Evolutionary conservation across 2,113 vertebrate species (phyloP), one percentile per base, ranked within the genome.

Genomic region (Psilopsiagon aurifrons): DNA sequence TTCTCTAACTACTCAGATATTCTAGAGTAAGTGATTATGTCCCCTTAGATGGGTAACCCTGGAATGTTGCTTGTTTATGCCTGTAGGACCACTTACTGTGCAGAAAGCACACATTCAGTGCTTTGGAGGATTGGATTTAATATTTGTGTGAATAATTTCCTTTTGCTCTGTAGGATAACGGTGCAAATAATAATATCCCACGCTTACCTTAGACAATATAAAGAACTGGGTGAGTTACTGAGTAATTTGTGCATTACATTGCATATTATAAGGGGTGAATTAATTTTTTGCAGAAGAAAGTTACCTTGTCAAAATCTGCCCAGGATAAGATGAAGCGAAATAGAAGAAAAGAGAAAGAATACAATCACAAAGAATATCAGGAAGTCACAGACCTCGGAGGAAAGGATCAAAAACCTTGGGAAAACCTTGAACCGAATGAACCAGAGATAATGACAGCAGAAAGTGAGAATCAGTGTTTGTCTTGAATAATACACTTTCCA

Each of bases 311-410:
- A 15, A 98, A 98, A 92, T 98, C 98, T 68, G 94, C 98, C 46
- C 97, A 97, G 87, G 98, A 99, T 22, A 99, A 98, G 93, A 97
- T 98, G 96, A 98, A 96, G 68, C 95, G 90, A 90, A 98, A 95
- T 60, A 97, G 90, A 90, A 97, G 95, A 94, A 98, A 99, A 90
- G 98, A 98, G 78, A 97, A 97, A 68, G 96, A 97, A 13, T 60
- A 60, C 8, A 81, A 17, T 73, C 86, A 57, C 17, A 94, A 96
- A 78, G 95, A 97, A 27, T 51, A 96, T 66, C 95, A 95, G 95
- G 95, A 97, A 79, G 28, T 41, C 85, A 95, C 71, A 95, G 96
- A 94, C 55, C 39, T 69, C 7, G 98, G 98, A 52, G 98, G 92
- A 64, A 98, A 97, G 55, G 98, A 98, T 35, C 97, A 96, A n/a